Base-by-base conservation (phyloP, 1,140 invertebrate species). In the Scaptodrosophila lebanonensis region DNA sequence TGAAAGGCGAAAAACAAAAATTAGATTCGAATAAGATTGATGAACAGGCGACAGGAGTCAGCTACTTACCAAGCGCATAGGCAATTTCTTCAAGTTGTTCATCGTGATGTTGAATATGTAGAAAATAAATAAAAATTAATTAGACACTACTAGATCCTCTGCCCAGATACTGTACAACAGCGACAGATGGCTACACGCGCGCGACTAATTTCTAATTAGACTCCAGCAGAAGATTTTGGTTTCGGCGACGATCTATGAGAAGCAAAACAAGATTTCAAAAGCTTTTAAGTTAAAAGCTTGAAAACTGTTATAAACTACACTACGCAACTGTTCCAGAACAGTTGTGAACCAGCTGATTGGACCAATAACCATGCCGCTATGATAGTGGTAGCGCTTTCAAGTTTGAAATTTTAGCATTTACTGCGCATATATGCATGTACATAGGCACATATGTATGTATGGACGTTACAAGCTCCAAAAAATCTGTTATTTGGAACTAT, bases 81-180 rank as follows among this genome's bases (percentile, higher is more conserved):
- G 84, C 58, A 86, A 59, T 67, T 86, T 86, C 62, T 66, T 83
- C 25, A 86, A 54, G 73, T 53, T 79, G 77, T 84, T 86, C 84
- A 86, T 86, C 63, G n/a, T n/a, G n/a, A 71, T 86, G 32, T 51
- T 76, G 53, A 33, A 22, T 66, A 25, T 38, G 16, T 56, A 70
- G 50, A 17, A 65, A 52, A 43, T 40, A 36, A 52, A 51, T 53
- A 35, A 48, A 49, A 29, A n/a, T 18, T 58, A 64, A 59, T 49
- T 62, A 52, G 72, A 57, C 54, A 61, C 33, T 44, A 13, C 22
- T 47, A 22, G 15, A 15, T 29, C 18, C 17, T 33, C 27, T 51
- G 27, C 13, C 16, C 44, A 56, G n/a, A n/a, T n/a, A n/a, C n/a
- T 40, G 33, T 50, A 58, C 69, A 65, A 53, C 65, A 12, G 29